These are phyloP conservation scores for Leptobrachium ailaonicum DNA, from an alignment of 2,113 vertebrate genomes.

Conservation along the genomic window DNA sequence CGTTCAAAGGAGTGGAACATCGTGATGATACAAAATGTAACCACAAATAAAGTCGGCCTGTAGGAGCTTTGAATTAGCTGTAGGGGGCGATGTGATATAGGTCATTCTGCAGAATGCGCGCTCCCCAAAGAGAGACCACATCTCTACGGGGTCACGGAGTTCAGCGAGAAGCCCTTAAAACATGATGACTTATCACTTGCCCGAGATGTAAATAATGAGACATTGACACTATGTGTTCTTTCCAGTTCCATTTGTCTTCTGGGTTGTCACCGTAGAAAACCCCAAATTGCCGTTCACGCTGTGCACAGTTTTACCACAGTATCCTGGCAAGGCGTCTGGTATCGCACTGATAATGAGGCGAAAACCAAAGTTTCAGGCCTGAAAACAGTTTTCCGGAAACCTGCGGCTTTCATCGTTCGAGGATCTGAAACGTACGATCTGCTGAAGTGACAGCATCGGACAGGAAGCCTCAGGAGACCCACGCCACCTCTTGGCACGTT, in stretches of 20 bases:
- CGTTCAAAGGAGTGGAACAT: too few relatives aligned
- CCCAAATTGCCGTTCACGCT: constrained; percentile 72
- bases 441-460: constrained; percentile 63
- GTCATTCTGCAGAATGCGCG: background rate
- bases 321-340: constrained; percentile 89
- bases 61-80: background rate
- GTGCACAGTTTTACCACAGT: constrained; percentile 91
- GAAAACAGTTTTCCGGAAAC: constrained; percentile 79
- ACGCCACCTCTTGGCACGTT: constrained; percentile 46
- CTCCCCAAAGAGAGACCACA: background rate
- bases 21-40: too few relatives aligned
- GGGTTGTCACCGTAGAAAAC: constrained; percentile 84
- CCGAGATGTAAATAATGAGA: constrained; percentile 52
- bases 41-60: too few relatives aligned
- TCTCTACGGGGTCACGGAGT: background rate
- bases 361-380: constrained; percentile 68
- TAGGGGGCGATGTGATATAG: background rate
- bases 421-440: constrained; percentile 56
- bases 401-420: constrained; percentile 75
- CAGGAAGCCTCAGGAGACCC: constrained; percentile 66
- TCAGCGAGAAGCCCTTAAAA: constrained; percentile 5
- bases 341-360: constrained; percentile 80
- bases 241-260: constrained; percentile 78
- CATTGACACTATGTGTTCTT: constrained; percentile 46
- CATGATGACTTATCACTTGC: background rate